Base-by-base conservation (phyloP, 53 echinoderm and acorn worm genomes). In the Antedon mediterranea region DNA sequence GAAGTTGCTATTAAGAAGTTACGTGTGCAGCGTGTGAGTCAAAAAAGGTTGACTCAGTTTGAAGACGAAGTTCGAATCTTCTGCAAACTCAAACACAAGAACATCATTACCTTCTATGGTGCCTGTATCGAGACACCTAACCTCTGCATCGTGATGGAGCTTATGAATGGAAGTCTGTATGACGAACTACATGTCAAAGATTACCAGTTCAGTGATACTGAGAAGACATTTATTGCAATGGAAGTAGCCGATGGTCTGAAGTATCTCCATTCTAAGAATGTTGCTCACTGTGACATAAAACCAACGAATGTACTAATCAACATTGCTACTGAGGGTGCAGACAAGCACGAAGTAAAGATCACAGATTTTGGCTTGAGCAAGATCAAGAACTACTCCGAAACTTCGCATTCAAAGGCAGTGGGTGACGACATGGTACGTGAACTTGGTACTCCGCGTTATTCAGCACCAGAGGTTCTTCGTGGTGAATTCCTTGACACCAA, bases 201-300 rank as follows among this genome's bases (percentile, higher is more conserved):
- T 8, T 42, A 57, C 15, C 76, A 75, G 0, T 83, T 72, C 31
- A 76, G 76, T 18, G 76, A 31, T 28, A 28, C 30, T 31, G 83
- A 83, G 29, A 87, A 79, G 79, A 29, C 42, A 23, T 71, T 71
- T 31, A 78, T 87, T 76, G 32, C 83, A 30, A 33, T 33, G 20
- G 75, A 83, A 34, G 79, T 79, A 33, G 43, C 79, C 0, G 37
- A 87, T 31, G 87, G 87, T 74, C 73, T 87, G 76, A 71, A 26
- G 6, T 87, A 87, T 33, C 78, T 87, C 37, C 87, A 87, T 71
- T 28, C 34, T 9, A 71, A 37, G 26, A 28, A 28, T 18, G 79
- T 87, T 31, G 87, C 87, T 8, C 87, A 87, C 71, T 87, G 87
- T 43, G 87, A 87, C 79, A 76, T 87, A 37, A 87, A 87, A 73